Evolutionary conservation across 2,888 invertebrate species (phyloP).

Genomic region (Monochamus alternatus): DNA sequence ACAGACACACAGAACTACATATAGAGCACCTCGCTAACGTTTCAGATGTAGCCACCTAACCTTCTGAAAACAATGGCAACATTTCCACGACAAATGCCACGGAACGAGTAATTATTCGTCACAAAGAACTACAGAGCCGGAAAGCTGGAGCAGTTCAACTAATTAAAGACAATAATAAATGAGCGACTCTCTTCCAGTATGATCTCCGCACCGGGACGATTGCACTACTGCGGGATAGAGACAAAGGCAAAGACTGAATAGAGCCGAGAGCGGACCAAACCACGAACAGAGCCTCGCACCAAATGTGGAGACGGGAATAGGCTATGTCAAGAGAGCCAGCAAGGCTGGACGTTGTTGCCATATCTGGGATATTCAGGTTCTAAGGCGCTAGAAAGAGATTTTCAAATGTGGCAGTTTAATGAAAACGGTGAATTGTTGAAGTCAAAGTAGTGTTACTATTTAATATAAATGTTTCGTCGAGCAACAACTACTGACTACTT

Average conservation of each 20-base stretch:
- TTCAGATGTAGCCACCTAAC: constrained; percentile 16
- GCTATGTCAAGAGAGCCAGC: constrained; percentile 46
- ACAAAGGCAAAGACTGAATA: constrained; percentile 32
- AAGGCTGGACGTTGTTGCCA: constrained; percentile 44
- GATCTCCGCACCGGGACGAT: constrained; percentile 1
- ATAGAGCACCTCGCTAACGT: constrained; percentile 3
- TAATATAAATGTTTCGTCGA: too few relatives aligned
- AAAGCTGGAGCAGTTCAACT: constrained; percentile 8
- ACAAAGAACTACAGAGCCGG: constrained; percentile 7
- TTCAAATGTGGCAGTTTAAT: too few relatives aligned
- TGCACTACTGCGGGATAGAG: constrained; percentile 35
- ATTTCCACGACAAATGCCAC: constrained; percentile 6
- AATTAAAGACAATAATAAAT: constrained; percentile 14
- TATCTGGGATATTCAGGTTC: background rate
- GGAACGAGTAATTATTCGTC: constrained; percentile 13
- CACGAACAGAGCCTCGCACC: constrained; percentile 33
- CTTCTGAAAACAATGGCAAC: constrained; percentile 24
- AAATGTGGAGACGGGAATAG: constrained; percentile 42
- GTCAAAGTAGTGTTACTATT: too few relatives aligned
- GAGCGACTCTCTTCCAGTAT: background rate
- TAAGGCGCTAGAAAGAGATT: too few relatives aligned
- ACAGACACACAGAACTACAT: constrained; percentile 11
- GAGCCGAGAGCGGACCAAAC: constrained; percentile 14
- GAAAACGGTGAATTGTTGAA: too few relatives aligned
- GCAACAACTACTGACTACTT: too few relatives aligned